Percentiles rank a stretch among this genome's conserved stretches.
Evolutionary conservation across 2,113 vertebrate genomes (phyloP).

Genomic region (Paratilapia polleni): DNA sequence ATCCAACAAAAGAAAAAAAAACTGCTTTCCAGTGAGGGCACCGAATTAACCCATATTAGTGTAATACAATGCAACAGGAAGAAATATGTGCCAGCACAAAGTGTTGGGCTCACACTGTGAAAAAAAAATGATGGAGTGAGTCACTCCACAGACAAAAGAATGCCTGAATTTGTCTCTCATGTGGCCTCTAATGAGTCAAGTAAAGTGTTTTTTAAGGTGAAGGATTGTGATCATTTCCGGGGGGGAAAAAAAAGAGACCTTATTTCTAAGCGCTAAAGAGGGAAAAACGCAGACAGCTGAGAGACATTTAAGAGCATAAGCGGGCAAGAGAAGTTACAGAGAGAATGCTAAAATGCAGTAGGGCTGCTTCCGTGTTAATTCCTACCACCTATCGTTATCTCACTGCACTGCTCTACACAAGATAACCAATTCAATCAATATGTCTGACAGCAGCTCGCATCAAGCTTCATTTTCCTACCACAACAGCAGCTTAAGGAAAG

Average conservation of each 20-base stretch:
- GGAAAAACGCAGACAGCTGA: not conserved
- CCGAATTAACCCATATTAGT: constrained; percentile 51
- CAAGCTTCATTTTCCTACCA: not conserved
- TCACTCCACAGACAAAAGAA: constrained; percentile 4
- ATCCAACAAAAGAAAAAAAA: not conserved
- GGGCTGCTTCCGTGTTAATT: not conserved
- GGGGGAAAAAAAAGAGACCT: not conserved
- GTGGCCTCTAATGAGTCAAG: not conserved
- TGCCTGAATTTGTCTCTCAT: not conserved
- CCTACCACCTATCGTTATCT: not conserved
- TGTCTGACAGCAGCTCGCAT: not conserved
- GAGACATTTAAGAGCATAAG: not conserved
- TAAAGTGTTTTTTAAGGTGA: not conserved
- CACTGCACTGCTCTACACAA: not conserved
- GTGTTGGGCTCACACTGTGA: not conserved
- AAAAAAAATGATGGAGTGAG: not conserved
- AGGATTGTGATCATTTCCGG: not conserved
- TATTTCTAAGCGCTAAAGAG: not conserved
- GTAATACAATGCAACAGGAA: constrained; percentile 24
- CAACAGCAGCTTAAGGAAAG: not conserved
- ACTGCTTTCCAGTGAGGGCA: constrained; percentile 18
- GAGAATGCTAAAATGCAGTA: not conserved
- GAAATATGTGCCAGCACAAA: not conserved
- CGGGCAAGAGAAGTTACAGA: too few relatives aligned
- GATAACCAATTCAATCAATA: constrained; percentile 15